Evolutionary conservation across 1,140 invertebrate genomes (phyloP), one percentile per base, ranked within the genome.

Genomic region (Drosophila kurseongensis): DNA sequence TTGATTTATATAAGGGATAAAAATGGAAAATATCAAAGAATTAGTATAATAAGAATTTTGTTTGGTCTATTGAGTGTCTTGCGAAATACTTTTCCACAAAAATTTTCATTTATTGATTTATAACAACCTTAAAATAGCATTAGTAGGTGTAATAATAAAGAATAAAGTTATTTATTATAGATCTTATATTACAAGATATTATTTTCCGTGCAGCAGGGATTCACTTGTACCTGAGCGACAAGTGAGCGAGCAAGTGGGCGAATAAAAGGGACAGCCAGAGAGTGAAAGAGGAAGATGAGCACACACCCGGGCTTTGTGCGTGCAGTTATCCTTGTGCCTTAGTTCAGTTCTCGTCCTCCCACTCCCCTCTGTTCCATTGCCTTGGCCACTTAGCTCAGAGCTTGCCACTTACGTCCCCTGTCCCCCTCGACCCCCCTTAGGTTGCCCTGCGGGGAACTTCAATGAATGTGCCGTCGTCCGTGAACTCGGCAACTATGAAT

Each of bases 401-500:
- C 75, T 68, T 51, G 75, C 55, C 57, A 54, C 77, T 71, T 79
- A 72, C 58, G n/a, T 72, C 40, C 48, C 27, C 23, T 29, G 8
- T n/a, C 36, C 14, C 36, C 14, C 5, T 4, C n/a, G 29, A 23
- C 5, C 45, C 44, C 44, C 40, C 40, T 38, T 9, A 35, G 29
- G 54, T 16, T 73, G 68, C 50, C 69, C 73, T 73, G 44, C 48
- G 57, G 42, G 41, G 80, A 78, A 80, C 83, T 86, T 86, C 83
- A 86, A 86, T 86, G 83, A 86, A 88, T 77, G 78, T 42, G 50
- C 54, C 56, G 36, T 61, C 56, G 81, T 76, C 83, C 83, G 75
- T 86, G 83, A 86, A 86, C 83, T 86, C 82, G 78, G 65, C 67
- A 56, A 71, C 67, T 68, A 74, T 79, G 77, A 79, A 79, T 79